Percentiles rank a stretch among this genome's conserved stretches.
Conservation (phyloP, 92 coral and sea anemone genomes). For the Plumapathes pennacea region DNA sequence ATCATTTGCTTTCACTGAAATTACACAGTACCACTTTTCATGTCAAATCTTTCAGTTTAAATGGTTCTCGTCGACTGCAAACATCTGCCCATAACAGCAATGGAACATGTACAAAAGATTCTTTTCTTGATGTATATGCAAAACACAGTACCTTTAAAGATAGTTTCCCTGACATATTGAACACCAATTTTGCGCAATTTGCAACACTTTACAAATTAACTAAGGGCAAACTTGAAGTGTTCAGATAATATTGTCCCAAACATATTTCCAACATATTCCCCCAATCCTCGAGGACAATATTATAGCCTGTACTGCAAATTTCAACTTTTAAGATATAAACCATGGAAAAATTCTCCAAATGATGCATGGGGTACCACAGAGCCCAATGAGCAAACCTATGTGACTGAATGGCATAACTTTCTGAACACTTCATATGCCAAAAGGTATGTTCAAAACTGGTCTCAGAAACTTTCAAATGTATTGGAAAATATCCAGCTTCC, state of each 20-base stretch:
- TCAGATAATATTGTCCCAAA: constrained; percentile 23
- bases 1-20: constrained; percentile 20
- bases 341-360: constrained; percentile 45
- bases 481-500: constrained; percentile 27
- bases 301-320: constrained; percentile 32
- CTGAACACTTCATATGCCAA: constrained; percentile 45
- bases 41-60: constrained; percentile 22
- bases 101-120: constrained; percentile 25
- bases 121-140: constrained; percentile 45
- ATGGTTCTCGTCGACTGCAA: constrained; percentile 51
- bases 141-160: constrained; percentile 22
- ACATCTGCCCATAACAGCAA: neutral
- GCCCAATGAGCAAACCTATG: constrained; percentile 10
- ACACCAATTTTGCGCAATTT: constrained; percentile 36
- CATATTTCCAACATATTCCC: constrained; percentile 35
- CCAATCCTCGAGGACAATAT: constrained; percentile 37
- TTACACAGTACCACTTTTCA: constrained; percentile 37
- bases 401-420: constrained; percentile 42
- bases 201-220: constrained; percentile 24
- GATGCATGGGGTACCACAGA: constrained; percentile 54
- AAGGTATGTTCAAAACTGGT: constrained; percentile 41
- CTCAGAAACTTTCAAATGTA: constrained; percentile 38
- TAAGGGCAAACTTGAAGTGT: constrained; percentile 19
- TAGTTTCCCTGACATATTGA: constrained; percentile 34
- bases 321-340: constrained; percentile 43